phyloP scores from a whole-genome alignment of 2,113 vertebrate species.

The Pitta sordida region DNA sequence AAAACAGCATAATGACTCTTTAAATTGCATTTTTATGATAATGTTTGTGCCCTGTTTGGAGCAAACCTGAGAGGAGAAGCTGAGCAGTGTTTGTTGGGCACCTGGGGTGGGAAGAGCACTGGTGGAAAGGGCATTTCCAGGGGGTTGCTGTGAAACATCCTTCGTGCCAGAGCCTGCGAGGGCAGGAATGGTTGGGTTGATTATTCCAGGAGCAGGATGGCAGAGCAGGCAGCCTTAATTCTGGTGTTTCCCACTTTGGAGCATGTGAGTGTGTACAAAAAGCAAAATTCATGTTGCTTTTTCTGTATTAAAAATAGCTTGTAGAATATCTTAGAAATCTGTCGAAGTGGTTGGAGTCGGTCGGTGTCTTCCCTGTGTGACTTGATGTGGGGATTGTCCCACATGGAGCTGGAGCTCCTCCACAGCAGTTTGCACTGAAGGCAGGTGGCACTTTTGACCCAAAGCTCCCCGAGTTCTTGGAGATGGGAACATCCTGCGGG shows the following conservation, averaged over 20 bases:
- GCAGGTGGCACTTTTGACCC: neutral
- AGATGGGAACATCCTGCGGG: neutral
- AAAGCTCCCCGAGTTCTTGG: neutral
- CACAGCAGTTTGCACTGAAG: neutral
- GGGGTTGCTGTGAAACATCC: neutral
- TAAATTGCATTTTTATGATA: neutral
- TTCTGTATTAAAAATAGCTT: neutral
- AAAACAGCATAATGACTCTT: neutral
- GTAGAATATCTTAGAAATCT: neutral
- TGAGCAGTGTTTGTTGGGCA: neutral
- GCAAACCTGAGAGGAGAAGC: neutral
- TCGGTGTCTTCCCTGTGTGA: too few relatives aligned
- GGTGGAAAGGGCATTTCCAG: fast-evolving
- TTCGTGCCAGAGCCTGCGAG: neutral
- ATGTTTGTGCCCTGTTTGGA: fast-evolving
- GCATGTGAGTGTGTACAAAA: neutral
- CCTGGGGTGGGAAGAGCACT: fast-evolving
- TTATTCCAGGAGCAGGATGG: neutral
- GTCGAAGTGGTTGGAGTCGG: neutral
- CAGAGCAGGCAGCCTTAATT: neutral
- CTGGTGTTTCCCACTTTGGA: neutral
- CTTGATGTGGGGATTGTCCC: too few relatives aligned
- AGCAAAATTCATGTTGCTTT: neutral
- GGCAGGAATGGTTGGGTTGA: neutral
- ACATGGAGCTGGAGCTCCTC: neutral